Percentiles rank a stretch among this genome's conserved stretches.
Conservation (phyloP, 2,797 vertebrate species). For the Eutrigla gurnardus region DNA sequence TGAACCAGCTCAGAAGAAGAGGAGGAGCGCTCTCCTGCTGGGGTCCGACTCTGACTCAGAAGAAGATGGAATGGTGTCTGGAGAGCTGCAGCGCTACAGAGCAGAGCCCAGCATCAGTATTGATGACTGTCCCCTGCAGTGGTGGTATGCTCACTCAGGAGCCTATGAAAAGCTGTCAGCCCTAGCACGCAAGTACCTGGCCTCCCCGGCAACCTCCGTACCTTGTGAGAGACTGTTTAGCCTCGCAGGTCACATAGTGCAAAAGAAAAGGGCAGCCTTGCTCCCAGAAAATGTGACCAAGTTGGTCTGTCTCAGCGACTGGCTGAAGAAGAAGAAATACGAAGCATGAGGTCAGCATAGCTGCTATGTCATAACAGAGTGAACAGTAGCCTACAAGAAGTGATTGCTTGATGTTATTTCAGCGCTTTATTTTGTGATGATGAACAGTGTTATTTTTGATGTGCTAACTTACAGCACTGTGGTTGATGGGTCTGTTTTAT, state of each 20-base stretch:
- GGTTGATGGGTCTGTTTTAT: too few relatives aligned
- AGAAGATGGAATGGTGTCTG: neutral
- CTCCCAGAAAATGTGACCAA: neutral
- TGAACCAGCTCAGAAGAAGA: constrained; percentile 5
- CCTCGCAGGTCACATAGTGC: neutral
- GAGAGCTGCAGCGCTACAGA: constrained; percentile 4
- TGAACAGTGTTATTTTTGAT: too few relatives aligned
- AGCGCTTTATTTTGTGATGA: too few relatives aligned
- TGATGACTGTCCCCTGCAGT: constrained; percentile 13
- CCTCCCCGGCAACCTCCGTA: constrained; percentile 1
- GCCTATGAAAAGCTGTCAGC: constrained; percentile 6
- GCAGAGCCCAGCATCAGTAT: constrained; percentile 15
- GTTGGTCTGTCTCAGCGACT: too few relatives aligned
- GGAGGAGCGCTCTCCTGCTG: neutral
- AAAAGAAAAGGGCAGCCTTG: neutral
- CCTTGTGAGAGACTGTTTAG: neutral
- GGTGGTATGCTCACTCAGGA: constrained; percentile 13
- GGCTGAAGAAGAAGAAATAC: neutral
- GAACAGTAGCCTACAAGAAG: too few relatives aligned
- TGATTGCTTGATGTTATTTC: too few relatives aligned
- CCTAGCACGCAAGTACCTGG: neutral
- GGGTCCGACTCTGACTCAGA: constrained; percentile 5
- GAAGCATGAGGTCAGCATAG: too few relatives aligned
- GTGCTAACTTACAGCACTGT: too few relatives aligned
- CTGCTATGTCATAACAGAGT: too few relatives aligned